phyloP scores from a whole-genome alignment of 92 coral and sea anemone species.

The Porites cylindrica region DNA sequence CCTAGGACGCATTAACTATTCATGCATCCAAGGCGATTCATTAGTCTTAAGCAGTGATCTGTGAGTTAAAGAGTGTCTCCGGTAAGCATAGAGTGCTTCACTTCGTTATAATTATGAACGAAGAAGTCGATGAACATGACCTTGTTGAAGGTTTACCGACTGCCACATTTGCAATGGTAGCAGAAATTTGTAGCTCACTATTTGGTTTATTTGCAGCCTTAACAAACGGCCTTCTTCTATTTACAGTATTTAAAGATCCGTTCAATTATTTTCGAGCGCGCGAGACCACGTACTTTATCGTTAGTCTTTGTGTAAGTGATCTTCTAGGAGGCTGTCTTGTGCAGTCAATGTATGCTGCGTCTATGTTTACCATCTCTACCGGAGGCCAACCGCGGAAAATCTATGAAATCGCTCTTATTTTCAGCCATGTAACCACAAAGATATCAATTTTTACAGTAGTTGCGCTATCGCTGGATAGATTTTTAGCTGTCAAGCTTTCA shows the following conservation, averaged over 20 bases:
- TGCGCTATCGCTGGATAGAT: slow-evolving; percentile 72
- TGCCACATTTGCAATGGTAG: slow-evolving; percentile 27
- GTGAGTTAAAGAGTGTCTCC: neutral
- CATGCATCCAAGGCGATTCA: slow-evolving; percentile 6
- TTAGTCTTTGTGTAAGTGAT: slow-evolving; percentile 68
- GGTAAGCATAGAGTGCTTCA: neutral
- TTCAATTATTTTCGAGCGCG: slow-evolving; percentile 68
- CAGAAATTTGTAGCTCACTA: slow-evolving; percentile 67
- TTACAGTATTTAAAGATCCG: slow-evolving; percentile 73
- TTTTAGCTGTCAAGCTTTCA: slow-evolving; percentile 60
- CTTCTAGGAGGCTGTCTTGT: slow-evolving; percentile 66
- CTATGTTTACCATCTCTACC: slow-evolving; percentile 48
- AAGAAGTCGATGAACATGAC: neutral
- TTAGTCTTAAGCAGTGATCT: neutral
- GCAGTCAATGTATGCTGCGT: slow-evolving; percentile 58
- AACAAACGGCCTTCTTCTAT: slow-evolving; percentile 76
- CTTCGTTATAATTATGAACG: neutral
- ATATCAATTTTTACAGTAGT: slow-evolving; percentile 75
- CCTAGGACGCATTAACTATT: neutral
- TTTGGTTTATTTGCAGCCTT: slow-evolving; percentile 60
- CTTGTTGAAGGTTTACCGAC: neutral
- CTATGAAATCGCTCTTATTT: slow-evolving; percentile 50
- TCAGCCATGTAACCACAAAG: slow-evolving; percentile 68
- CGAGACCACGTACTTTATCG: slow-evolving; percentile 55
- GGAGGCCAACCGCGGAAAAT: slow-evolving; percentile 13